Conservation (phyloP, 1,140 invertebrate genomes). For the Drusus annulatus region DNA sequence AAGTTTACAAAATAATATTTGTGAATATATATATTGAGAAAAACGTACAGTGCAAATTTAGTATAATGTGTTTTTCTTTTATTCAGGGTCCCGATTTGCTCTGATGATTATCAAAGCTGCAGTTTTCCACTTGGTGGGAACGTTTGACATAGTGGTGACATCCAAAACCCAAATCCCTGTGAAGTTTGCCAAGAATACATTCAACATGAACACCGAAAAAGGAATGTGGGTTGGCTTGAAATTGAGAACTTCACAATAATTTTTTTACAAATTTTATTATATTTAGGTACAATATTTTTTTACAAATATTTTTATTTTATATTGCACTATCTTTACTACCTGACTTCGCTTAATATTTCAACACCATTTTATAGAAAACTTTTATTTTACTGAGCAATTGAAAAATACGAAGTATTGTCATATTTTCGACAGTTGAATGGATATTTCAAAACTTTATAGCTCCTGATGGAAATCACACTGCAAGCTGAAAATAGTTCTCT, state of each 20-base stretch:
- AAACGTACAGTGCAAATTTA: background rate
- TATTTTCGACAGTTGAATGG: background rate
- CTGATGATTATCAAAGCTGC: slow-evolving; percentile 69
- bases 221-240: slow-evolving; percentile 47
- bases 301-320: too few species aligned
- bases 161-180: slow-evolving; percentile 50
- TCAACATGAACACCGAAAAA: slow-evolving; percentile 31
- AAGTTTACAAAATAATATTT: too few species aligned
- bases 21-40: too few species aligned
- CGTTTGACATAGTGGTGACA: slow-evolving; percentile 55
- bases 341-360: background rate
- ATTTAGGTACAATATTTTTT: background rate
- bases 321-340: background rate
- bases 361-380: background rate
- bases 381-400: too few species aligned
- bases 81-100: slow-evolving; percentile 65
- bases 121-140: slow-evolving; percentile 61
- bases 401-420: background rate
- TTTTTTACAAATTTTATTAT: background rate
- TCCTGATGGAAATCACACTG: too few species aligned
- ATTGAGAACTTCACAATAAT: slow-evolving; percentile 21
- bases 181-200: slow-evolving; percentile 28
- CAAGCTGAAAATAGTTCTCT: too few species aligned
- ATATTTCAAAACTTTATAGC: background rate
- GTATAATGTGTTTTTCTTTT: background rate